Conservation (phyloP, 2,113 vertebrate genomes). For the Xiphophorus maculatus region DNA sequence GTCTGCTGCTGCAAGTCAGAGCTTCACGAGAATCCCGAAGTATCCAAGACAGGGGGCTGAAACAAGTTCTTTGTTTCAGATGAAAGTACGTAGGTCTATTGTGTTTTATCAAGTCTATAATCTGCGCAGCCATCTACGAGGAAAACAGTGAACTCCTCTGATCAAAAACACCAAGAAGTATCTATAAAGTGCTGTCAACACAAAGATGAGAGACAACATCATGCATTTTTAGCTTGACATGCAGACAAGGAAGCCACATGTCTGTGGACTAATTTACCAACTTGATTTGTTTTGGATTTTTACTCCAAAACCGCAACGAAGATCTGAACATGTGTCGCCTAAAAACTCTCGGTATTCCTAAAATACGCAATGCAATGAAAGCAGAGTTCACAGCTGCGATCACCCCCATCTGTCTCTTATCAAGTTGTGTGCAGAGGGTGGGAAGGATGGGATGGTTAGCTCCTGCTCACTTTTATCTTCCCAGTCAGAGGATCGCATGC, state of each 20-base stretch:
- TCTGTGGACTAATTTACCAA: too few relatives aligned
- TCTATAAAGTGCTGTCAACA: background rate
- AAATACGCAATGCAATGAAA: slow-evolving; percentile 3
- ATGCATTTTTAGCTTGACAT: too few relatives aligned
- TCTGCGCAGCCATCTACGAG: too few relatives aligned
- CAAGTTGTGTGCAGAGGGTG: slow-evolving; percentile 32
- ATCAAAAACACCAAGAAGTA: background rate
- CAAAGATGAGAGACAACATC: background rate
- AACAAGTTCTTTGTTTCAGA: background rate
- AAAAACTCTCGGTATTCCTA: slow-evolving; percentile 12
- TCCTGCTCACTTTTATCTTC: slow-evolving; percentile 62
- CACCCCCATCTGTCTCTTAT: slow-evolving; percentile 41
- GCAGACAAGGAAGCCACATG: too few relatives aligned
- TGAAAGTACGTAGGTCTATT: background rate
- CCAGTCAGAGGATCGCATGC: slow-evolving; percentile 41
- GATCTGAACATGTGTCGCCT: background rate
- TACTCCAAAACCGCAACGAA: background rate
- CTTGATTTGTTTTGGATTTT: background rate
- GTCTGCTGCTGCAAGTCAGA: too few relatives aligned
- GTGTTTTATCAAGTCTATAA: background rate
- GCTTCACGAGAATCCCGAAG: too few relatives aligned
- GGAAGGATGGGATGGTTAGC: slow-evolving; percentile 25
- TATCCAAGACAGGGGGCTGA: too few relatives aligned
- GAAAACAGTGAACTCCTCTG: background rate
- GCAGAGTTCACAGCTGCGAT: slow-evolving; percentile 8